phyloP scores from a whole-genome alignment of 2,888 invertebrate species.

The Rhagonycha lutea region DNA sequence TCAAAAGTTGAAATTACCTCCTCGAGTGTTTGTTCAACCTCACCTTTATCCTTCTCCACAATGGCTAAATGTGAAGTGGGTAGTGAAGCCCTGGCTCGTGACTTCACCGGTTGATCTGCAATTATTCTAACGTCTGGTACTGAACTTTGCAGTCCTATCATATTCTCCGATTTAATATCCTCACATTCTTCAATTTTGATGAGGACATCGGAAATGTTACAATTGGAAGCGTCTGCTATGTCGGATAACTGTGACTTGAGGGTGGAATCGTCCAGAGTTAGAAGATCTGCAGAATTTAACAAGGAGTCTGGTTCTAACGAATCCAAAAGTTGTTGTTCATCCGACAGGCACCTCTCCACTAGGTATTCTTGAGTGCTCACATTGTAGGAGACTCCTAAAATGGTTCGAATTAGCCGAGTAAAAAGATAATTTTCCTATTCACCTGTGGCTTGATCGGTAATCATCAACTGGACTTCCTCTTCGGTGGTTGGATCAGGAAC shows the following conservation, averaged over 20 bases:
- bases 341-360: conserved; percentile 47
- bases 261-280: conserved; percentile 48
- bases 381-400: conserved; percentile 37
- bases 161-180: neutral
- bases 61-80: conserved; percentile 68
- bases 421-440: conserved; percentile 31
- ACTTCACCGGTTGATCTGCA: conserved; percentile 69
- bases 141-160: conserved; percentile 34
- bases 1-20: neutral
- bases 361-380: conserved; percentile 41
- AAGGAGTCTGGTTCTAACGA: conserved; percentile 45
- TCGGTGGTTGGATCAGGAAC: conserved; percentile 40
- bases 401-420: neutral
- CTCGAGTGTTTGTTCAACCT: neutral
- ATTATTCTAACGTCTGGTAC: conserved; percentile 52
- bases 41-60: conserved; percentile 54
- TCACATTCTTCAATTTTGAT: conserved; percentile 20
- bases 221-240: conserved; percentile 29
- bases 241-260: conserved; percentile 49
- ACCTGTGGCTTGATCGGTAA: conserved; percentile 53
- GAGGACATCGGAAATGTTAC: neutral
- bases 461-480: conserved; percentile 52
- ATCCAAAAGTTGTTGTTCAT: conserved; percentile 49
- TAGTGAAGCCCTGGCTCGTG: conserved; percentile 78
- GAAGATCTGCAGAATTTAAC: conserved; percentile 43